Evolutionary conservation across 2,888 invertebrate species (phyloP), one percentile per base, ranked within the genome.

Genomic region (Tenthredo scrophulariae): DNA sequence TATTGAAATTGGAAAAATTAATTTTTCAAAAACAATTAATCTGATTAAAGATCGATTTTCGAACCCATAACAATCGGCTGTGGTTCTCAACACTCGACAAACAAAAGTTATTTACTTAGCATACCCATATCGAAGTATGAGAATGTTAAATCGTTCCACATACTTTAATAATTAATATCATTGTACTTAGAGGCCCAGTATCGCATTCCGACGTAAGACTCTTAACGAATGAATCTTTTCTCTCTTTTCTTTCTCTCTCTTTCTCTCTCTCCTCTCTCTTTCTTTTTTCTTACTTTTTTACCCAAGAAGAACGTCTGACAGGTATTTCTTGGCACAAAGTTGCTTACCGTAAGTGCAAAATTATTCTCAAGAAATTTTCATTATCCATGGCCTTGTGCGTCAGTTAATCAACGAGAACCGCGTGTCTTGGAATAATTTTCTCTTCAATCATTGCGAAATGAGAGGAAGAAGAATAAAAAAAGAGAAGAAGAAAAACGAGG

Each of bases 401-500:
- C 67, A 33, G 67, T 67, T 33, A 67, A 67, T 67, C 33, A 67
- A 67, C 67, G 67, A 67, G 33, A 67, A 67, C 62, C 26, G 26
- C 62, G 62, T 62, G 62, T 62, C 62, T 62, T 26, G 62, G 62
- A 62, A 62, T 62, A 62, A 62, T 62, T 62, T 62, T 62, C 62
- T 62, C 62, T 62, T 26, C 26, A 62, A 26, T 62, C 62, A 62
- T 62, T 62, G 26, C 26, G 62, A 62, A 62, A 62, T 62, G 62
- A 62, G 26, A 62, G 22, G 26, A 22, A 62, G 7, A 22, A 26
- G 4, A 26, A 1, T 13, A 26, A 26, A 26, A 9, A 26, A 62
- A 13, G 26, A 62, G 0, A 26, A 2, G 22, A 26, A 26, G 18
- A 62, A 22, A 62, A 62, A 62, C 13, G 26, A 62, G 26, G 22